Conservation (phyloP, 2,113 vertebrate species). For the Argyrosomus japonicus region DNA sequence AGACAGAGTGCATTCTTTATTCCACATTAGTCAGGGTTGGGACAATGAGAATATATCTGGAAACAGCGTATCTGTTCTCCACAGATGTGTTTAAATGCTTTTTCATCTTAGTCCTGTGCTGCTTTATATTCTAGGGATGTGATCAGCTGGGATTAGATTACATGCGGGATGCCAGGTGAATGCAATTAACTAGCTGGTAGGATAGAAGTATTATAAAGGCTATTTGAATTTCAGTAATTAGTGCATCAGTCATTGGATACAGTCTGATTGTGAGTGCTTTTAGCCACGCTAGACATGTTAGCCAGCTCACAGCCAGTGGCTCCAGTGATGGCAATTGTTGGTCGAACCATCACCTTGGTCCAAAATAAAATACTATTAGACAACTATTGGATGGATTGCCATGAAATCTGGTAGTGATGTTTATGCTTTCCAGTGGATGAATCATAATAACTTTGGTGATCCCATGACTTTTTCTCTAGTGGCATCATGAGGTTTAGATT, state of each 20-base stretch:
- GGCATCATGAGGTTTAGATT: background rate
- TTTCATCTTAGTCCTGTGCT: conserved; percentile 19
- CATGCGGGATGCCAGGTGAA: conserved; percentile 49
- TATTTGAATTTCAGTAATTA: conserved; percentile 28
- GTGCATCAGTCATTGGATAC: background rate
- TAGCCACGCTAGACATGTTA: background rate
- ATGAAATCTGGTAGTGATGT: too few species aligned
- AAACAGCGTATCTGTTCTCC: conserved; percentile 21
- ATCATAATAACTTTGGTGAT: background rate
- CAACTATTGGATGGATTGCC: too few species aligned
- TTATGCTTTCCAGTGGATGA: background rate
- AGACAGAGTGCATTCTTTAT: conserved; percentile 50
- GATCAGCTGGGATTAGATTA: conserved; percentile 52
- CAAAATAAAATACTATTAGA: background rate
- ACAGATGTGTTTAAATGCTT: conserved; percentile 39
- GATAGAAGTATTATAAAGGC: conserved; percentile 21
- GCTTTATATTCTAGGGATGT: conserved; percentile 40
- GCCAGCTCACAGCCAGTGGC: background rate
- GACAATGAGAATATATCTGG: conserved; percentile 52
- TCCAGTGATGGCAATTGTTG: background rate
- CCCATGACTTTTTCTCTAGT: background rate
- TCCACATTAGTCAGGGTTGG: conserved; percentile 64
- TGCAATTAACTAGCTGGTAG: conserved; percentile 52
- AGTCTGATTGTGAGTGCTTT: conserved; percentile 2
- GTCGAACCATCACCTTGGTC: too few species aligned